Percentiles rank a stretch among this genome's conserved stretches.
Conservation (phyloP, 2,888 invertebrate genomes). For the Acanthosepion pharaonis region DNA sequence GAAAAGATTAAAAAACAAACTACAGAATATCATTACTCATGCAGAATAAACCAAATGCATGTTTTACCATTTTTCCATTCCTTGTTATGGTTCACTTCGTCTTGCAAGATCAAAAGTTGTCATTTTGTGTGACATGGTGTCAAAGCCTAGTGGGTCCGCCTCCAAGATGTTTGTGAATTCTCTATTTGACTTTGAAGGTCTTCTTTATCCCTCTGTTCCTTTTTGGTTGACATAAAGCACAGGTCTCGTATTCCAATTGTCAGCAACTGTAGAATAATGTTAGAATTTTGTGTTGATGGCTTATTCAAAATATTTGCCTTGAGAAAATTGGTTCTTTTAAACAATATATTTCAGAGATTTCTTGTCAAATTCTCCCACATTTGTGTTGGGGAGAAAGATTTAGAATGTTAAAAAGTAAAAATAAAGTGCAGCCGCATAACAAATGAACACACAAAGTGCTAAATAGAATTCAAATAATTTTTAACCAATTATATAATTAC, state of each 20-base stretch:
- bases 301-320: neutral
- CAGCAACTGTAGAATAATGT: neutral
- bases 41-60: neutral
- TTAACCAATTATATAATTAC: too few relatives aligned
- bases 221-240: neutral
- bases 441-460: too few relatives aligned
- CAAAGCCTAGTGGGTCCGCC: neutral
- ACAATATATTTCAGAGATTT: neutral
- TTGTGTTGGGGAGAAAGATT: neutral
- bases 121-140: slow-evolving; percentile 21
- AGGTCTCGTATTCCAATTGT: neutral
- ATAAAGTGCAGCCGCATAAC: too few relatives aligned
- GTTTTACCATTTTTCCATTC: slow-evolving; percentile 8
- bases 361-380: neutral
- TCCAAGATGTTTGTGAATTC: slow-evolving; percentile 18
- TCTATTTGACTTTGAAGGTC: neutral
- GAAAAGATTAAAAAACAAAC: neutral
- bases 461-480: too few relatives aligned
- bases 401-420: too few relatives aligned
- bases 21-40: neutral
- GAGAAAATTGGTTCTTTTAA: neutral
- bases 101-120: slow-evolving; percentile 17
- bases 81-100: neutral
- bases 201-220: slow-evolving; percentile 11
- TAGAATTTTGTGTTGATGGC: neutral